Base-by-base conservation (phyloP, 1,140 invertebrate species). In the Drosophila ercepeae region DNA sequence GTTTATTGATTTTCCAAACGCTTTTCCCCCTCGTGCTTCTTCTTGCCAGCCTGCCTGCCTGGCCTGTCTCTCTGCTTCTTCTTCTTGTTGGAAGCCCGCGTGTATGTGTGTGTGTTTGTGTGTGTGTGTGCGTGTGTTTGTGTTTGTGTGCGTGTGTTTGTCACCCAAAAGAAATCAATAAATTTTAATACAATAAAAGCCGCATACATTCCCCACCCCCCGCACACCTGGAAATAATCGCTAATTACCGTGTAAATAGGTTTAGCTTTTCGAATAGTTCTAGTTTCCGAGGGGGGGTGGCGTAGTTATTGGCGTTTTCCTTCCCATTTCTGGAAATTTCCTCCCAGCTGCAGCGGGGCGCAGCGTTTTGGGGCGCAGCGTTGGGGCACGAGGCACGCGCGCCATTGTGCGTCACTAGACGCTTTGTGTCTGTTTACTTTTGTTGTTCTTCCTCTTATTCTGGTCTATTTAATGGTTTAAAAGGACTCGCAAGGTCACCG, bases 91-190 rank as follows among this genome's bases (percentile, higher is more conserved):
- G n/a, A n/a, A n/a, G 2, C 9, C 29, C 29, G 29, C 29, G 9
- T 32, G 29, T 9, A 9, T 32, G 29, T 32, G 8, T 11, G 8
- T 0, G 29, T 9, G 9, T 32, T 9, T 27, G 27, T 27, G 25
- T 27, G 25, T 27, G 27, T 23, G 21, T 23, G 21, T n/a, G n/a
- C n/a, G n/a, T n/a, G n/a, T n/a, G n/a, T n/a, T n/a, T 23, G 21
- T 23, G 21, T 25, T 14, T 61, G 23, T 14, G 50, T 58, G 54
- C 55, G 60, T 83, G 78, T 36, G 60, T 55, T 60, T 84, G 79
- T 83, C 70, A 70, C 55, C 45, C 46, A 46, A 18, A 79, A 75
- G 67, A 84, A 83, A 83, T 83, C 78, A 71, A 83, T 83, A 83
- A 71, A 67, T 84, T 75, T 71, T 59, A 71, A 84, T 65, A 84